phyloP scores from a whole-genome alignment of 2,113 vertebrate species.

The Anser brachyrhynchus region DNA sequence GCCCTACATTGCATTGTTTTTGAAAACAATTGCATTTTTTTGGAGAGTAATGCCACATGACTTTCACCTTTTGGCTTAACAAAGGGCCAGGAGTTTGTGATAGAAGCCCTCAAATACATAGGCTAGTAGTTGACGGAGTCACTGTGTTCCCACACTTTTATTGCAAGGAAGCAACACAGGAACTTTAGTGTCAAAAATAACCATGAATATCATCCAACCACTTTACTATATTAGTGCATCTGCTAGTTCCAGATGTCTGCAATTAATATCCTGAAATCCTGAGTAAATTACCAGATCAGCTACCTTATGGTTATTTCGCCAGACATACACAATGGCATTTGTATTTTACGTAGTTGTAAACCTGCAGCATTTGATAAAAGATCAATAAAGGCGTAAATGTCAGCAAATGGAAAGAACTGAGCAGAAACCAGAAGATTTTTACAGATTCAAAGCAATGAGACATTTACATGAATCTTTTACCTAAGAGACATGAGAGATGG shows the following conservation, averaged over 20 bases:
- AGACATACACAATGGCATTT: not conserved
- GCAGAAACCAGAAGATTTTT: not conserved
- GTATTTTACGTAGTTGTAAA: not conserved
- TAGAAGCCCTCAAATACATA: not conserved
- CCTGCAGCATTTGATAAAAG: not conserved
- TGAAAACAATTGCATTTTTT: not conserved
- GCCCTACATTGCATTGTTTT: not conserved
- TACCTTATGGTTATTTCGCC: not conserved
- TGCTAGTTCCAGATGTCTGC: not conserved
- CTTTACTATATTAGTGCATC: not conserved
- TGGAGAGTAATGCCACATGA: not conserved
- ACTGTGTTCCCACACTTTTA: not conserved
- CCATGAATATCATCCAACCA: not conserved
- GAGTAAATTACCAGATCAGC: not conserved
- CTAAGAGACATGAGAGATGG: not conserved
- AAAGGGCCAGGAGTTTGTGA: not conserved
- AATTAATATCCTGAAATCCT: constrained; percentile 2
- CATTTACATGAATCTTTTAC: not conserved
- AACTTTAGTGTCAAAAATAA: not conserved
- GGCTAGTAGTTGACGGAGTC: not conserved
- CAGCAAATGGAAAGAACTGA: not conserved
- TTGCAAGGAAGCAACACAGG: not conserved
- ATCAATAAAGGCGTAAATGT: not conserved
- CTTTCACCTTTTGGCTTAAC: not conserved
- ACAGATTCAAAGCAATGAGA: not conserved